A percentile compares a stretch with the other conserved stretches of the same genome.
Conservation (phyloP, 1,140 invertebrate species). For the Mamestra configurata region DNA sequence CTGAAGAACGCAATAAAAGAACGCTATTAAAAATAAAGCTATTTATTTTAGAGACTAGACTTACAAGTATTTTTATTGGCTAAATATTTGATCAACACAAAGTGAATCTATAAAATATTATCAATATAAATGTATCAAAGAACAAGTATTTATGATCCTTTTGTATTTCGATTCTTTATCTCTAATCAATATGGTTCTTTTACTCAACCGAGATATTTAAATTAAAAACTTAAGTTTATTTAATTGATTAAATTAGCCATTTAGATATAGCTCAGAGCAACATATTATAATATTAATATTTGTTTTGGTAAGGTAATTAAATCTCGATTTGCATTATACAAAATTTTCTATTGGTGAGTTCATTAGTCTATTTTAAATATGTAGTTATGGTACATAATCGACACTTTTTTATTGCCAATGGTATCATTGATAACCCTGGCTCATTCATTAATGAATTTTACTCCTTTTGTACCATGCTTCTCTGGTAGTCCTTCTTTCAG, state of each 20-base stretch:
- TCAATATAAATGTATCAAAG: background rate
- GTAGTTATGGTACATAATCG: background rate
- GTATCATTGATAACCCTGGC: too few relatives aligned
- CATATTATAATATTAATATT: background rate
- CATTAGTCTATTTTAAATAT: background rate
- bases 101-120: background rate
- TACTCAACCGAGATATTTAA: background rate
- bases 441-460: too few relatives aligned
- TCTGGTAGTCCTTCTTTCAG: too few relatives aligned
- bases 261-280: background rate
- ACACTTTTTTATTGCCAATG: background rate
- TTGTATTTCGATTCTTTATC: slow-evolving; percentile 1
- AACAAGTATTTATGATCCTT: background rate
- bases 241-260: slow-evolving; percentile 12
- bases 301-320: background rate
- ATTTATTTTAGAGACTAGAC: too few relatives aligned
- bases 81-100: background rate
- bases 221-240: background rate
- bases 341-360: background rate
- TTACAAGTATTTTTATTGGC: background rate
- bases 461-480: too few relatives aligned
- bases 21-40: too few relatives aligned
- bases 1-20: too few relatives aligned
- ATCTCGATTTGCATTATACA: background rate
- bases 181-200: background rate